Percentiles rank a stretch among this genome's conserved stretches.
phyloP scores from a whole-genome alignment of 35 echinoderm and acorn worm species.

The Apostichopus californicus region DNA sequence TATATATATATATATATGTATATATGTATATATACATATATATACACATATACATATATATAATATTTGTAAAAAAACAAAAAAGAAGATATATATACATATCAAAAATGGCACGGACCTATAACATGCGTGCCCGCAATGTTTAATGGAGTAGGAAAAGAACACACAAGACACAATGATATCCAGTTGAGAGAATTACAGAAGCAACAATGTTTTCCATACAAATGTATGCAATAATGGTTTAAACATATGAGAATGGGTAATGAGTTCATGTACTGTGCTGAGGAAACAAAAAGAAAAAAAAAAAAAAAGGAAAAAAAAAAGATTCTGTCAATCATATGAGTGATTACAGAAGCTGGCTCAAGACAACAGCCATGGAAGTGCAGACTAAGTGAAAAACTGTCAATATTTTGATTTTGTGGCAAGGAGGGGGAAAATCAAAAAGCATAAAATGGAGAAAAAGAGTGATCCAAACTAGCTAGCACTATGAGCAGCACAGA shows the following conservation, averaged over 20 bases:
- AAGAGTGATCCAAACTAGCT: slow-evolving; percentile 43
- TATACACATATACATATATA: not conserved
- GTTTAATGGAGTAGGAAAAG: slow-evolving; percentile 61
- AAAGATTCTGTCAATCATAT: slow-evolving; percentile 47
- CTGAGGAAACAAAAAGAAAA: slow-evolving; percentile 56
- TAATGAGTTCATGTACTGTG: slow-evolving; percentile 66
- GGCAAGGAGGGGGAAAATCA: slow-evolving; percentile 50
- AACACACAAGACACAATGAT: slow-evolving; percentile 63
- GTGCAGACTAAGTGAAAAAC: slow-evolving; percentile 53
- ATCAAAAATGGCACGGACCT: slow-evolving; percentile 21
- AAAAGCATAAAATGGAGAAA: slow-evolving; percentile 46
- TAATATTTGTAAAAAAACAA: slow-evolving; percentile 16
- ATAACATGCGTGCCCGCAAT: slow-evolving; percentile 52
- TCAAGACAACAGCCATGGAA: slow-evolving; percentile 52
- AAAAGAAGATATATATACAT: slow-evolving; percentile 5
- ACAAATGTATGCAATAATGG: slow-evolving; percentile 63
- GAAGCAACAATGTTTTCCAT: slow-evolving; percentile 69
- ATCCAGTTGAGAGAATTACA: slow-evolving; percentile 51
- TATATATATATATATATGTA: too few species aligned
- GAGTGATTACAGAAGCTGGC: slow-evolving; percentile 59
- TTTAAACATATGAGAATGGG: slow-evolving; percentile 68
- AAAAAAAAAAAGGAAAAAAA: not conserved
- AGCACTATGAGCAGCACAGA: slow-evolving; percentile 47
- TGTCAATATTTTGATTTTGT: slow-evolving; percentile 56
- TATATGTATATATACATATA: not conserved